Evolutionary conservation across 2,888 invertebrate genomes (phyloP), one percentile per base, ranked within the genome.

Genomic region (Drosophila prostipennis): DNA sequence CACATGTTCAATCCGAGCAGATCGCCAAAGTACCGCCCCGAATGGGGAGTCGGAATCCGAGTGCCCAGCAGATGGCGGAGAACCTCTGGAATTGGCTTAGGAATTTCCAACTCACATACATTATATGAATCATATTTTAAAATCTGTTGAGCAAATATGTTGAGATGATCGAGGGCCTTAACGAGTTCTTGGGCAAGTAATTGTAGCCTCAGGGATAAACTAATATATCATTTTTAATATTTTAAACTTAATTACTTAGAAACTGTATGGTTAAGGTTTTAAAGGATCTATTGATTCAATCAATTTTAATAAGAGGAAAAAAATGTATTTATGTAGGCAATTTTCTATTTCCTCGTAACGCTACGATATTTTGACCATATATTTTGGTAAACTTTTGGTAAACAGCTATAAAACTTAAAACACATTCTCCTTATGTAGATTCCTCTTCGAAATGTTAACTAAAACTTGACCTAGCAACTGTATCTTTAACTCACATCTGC

Each of bases 51-150:
- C 19, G 46, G 19, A 32, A 16, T 23, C 19, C 43, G 29, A 46
- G 26, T 29, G 29, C 36, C 32, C n/a, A n/a, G 32, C 68, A 65
- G 64, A 53, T 64, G 64, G 23, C 2, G 29, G 7, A 0, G 39
- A 19, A 39, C 32, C 19, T 48, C 32, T n/a, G 7, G 45, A 39
- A 61, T 29, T 46, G 46, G 32, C 11, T 11, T 43, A 39, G 70
- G 56, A 54, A 65, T 65, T 55, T 40, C 13, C 10, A 16, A 13
- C 48, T 26, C 16, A 32, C 56, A 19, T 65, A 65, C 69, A 65
- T 65, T 69, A 69, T 46, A 14, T 46, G 46, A 69, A 46, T 65
- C 70, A 65, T 65, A 65, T 65, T 65, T 65, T 54, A 16, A 26
- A 69, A 16, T 14, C 70, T n/a, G 32, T 45, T 49, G 2, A 6